phyloP scores from a whole-genome alignment of 2,113 vertebrate species.

The Jaculus jaculus region DNA sequence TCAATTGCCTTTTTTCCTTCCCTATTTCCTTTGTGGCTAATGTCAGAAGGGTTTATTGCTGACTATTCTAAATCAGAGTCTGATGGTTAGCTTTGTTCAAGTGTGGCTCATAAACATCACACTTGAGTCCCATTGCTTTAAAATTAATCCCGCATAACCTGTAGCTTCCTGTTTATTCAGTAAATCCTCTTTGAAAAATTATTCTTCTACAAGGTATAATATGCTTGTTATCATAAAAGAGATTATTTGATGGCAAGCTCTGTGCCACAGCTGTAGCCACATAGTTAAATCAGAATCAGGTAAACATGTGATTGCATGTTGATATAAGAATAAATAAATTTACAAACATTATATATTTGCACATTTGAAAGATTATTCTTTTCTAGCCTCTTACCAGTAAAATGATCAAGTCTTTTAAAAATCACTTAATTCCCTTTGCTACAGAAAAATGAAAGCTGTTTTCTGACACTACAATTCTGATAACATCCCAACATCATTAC shows the following conservation, averaged over 20 bases:
- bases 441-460: constrained; percentile 23
- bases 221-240: neutral
- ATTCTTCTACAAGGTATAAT: neutral
- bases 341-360: neutral
- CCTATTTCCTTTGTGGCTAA: neutral
- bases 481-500: neutral
- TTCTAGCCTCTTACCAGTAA: neutral
- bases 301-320: constrained; percentile 30
- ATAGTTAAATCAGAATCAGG: constrained; percentile 28
- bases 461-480: neutral
- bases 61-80: neutral
- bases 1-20: neutral
- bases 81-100: neutral
- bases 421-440: neutral
- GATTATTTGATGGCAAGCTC: neutral
- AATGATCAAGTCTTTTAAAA: neutral
- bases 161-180: constrained; percentile 4
- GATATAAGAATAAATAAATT: neutral
- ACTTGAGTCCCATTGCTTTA: constrained; percentile 11
- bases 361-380: neutral
- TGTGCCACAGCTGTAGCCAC: neutral
- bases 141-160: neutral
- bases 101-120: neutral
- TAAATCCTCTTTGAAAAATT: neutral
- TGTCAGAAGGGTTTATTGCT: constrained; percentile 3